phyloP scores from a whole-genome alignment of 23 tunicate species.

The Ascidia mentula region DNA sequence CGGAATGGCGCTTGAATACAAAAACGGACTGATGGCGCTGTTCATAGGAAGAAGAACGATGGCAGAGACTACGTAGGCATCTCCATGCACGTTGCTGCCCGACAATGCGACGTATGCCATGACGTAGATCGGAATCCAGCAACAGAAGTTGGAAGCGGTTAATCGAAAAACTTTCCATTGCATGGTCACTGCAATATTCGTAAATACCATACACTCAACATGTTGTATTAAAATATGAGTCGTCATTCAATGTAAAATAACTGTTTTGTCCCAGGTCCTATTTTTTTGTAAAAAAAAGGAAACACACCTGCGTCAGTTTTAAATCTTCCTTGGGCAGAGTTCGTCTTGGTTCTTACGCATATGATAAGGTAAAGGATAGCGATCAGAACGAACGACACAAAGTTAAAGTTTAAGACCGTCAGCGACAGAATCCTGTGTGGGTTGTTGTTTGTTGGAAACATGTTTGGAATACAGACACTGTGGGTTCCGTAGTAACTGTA shows the following conservation, averaged over 20 bases:
- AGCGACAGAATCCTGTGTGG: background rate
- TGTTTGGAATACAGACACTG: slow-evolving; percentile 8
- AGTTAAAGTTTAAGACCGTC: background rate
- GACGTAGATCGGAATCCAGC: slow-evolving; percentile 45
- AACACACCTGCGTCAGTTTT: background rate
- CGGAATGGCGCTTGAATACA: slow-evolving; percentile 31
- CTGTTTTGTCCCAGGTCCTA: too few relatives aligned
- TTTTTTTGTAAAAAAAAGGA: too few relatives aligned
- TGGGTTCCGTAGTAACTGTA: slow-evolving; percentile 8
- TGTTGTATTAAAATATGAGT: too few relatives aligned
- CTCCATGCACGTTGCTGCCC: slow-evolving; percentile 18
- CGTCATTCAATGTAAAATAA: too few relatives aligned
- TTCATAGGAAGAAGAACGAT: slow-evolving; percentile 40
- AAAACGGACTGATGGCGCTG: slow-evolving; percentile 38
- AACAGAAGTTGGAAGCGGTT: background rate
- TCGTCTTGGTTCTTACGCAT: background rate
- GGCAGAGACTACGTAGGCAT: slow-evolving; percentile 38
- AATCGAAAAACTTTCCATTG: slow-evolving; percentile 12
- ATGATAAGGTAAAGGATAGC: background rate
- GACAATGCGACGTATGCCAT: slow-evolving; percentile 19
- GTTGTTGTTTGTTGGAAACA: background rate
- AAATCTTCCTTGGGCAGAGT: background rate
- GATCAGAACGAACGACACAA: background rate
- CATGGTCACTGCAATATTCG: background rate
- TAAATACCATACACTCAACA: too few relatives aligned